Base-by-base conservation (phyloP, 2,113 vertebrate genomes). In the Ageneiosus marmoratus region DNA sequence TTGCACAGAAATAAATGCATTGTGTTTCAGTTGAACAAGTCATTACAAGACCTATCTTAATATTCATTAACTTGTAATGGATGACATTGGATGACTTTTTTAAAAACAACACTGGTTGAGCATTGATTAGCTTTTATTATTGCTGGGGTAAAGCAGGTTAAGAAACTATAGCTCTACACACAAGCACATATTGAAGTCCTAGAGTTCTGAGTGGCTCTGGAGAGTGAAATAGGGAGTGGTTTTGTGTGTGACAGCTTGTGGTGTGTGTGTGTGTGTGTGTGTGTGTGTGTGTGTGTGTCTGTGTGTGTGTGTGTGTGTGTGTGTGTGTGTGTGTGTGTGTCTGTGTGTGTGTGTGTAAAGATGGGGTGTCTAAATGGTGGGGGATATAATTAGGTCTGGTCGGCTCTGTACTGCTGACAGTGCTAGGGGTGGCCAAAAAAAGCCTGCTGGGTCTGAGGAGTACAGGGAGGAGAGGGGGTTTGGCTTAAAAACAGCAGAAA, bases 331-430 rank as follows among this genome's bases (percentile, higher is more conserved):
- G 83, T 32, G 32, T 51, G 63, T 69, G 75, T 32, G 58, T 74
- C 67, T 75, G 48, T 87, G 67, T 85, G 83, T 82, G 88, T 88
- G 88, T 88, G 83, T 90, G 79, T 88, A 85, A 91, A 89, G 88
- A 86, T 89, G 90, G 91, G 90, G 89, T 90, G 92, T 92, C 92
- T 91, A 93, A 92, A 62, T 83, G 27, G n/a, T 90, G 86, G 89
- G 87, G 88, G 93, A 91, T 94, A 94, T 93, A 94, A 94, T 94
- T 95, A 95, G 94, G 91, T 92, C 89, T 88, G 89, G 81, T 83
- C 80, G 87, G 86, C 90, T 88, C 88, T 89, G 91, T 92, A 90
- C 85, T 93, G 94, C 93, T 93, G 93, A 94, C 92, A 5, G 86
- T 82, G 93, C 92, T 82, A 48, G 51, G 72, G 86, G 87, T 55